Evolutionary conservation across 2,113 vertebrate species (phyloP).

Genomic region (Circaetus gallicus): DNA sequence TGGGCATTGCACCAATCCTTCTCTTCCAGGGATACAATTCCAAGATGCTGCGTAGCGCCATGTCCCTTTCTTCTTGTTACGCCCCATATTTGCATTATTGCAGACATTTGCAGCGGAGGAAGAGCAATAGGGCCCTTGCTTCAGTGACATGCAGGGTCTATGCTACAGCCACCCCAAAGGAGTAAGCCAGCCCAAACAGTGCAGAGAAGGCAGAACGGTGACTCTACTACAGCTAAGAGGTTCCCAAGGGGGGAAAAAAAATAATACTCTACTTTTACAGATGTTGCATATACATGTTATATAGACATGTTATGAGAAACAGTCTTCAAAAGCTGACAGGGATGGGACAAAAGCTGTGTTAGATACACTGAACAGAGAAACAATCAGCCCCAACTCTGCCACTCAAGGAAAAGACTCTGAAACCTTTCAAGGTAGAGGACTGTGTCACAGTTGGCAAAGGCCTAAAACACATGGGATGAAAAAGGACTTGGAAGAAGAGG

Average conservation of each 20-base stretch:
- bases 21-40: background rate
- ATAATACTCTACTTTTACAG: background rate
- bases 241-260: background rate
- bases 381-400: background rate
- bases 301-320: background rate
- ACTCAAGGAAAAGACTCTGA: background rate
- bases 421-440: background rate
- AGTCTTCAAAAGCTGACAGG: background rate
- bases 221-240: background rate
- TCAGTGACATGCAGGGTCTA: background rate
- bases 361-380: background rate
- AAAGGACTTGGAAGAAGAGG: background rate
- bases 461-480: background rate
- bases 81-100: background rate
- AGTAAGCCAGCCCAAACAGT: background rate
- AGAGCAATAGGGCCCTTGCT: background rate
- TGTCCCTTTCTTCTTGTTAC: background rate
- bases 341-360: background rate
- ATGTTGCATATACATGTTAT: background rate
- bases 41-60: background rate
- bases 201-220: background rate
- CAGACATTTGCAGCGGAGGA: background rate
- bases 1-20: rapidly evolving
- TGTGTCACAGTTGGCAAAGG: background rate
- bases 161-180: background rate